Conservation (phyloP, 2,113 vertebrate genomes). For the Xyrauchen texanus region DNA sequence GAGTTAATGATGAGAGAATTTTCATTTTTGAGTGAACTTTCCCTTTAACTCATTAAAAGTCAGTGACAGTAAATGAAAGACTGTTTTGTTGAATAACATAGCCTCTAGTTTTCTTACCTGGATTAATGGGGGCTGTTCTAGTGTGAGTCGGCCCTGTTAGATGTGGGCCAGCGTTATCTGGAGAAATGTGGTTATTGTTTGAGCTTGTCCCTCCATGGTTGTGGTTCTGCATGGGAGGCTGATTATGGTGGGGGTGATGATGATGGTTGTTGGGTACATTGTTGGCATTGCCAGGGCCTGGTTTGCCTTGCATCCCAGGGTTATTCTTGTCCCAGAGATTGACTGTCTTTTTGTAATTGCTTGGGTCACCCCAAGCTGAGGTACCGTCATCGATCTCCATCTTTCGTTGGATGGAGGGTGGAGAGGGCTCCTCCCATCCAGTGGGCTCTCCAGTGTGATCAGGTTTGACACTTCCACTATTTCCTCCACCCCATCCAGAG, state of each 20-base stretch:
- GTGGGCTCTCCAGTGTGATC: constrained; percentile 84
- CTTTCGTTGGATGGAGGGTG: constrained; percentile 92
- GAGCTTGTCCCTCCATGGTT: constrained; percentile 72
- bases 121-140: constrained; percentile 64
- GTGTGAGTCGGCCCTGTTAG: constrained; percentile 68
- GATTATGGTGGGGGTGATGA: constrained; percentile 69
- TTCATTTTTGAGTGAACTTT: too few relatives aligned
- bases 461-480: constrained; percentile 64
- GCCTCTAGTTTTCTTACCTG: constrained; percentile 60
- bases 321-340: constrained; percentile 98
- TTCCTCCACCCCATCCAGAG: constrained; percentile 52
- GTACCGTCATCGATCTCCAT: constrained; percentile 99
- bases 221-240: constrained; percentile 75
- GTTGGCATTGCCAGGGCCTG: constrained; percentile 57
- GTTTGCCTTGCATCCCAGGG: constrained; percentile 81
- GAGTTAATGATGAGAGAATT: too few relatives aligned
- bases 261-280: constrained; percentile 63
- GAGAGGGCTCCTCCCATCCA: constrained; percentile 95
- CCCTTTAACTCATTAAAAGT: too few relatives aligned
- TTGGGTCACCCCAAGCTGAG: constrained; percentile 96
- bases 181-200: constrained; percentile 70
- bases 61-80: too few relatives aligned
- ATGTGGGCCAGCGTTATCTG: constrained; percentile 68
- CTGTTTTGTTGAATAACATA: too few relatives aligned
- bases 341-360: constrained; percentile 88